Evolutionary conservation across 2,797 vertebrate genomes (phyloP), one percentile per base, ranked within the genome.

Genomic region (Tangara arthus): DNA sequence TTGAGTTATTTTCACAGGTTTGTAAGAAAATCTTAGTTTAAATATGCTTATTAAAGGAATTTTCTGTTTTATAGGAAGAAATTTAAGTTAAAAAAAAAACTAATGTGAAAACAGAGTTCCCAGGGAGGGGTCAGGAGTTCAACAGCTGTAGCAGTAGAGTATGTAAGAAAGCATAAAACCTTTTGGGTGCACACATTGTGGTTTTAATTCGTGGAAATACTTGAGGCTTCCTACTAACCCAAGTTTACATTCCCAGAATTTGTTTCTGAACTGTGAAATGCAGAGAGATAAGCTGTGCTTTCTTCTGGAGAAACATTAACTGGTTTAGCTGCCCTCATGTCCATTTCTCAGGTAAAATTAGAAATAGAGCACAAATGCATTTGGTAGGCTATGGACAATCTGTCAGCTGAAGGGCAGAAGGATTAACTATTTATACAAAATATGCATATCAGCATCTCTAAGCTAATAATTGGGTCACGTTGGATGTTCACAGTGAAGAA

Each of bases 261-360:
- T 95, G 92, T 63, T 96, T 95, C 75, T 56, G 79, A 79, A 85
- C 87, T 94, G 71, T 95, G 85, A 96, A 96, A 91, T 69, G 72
- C 50, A 82, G 93, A 91, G 53, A 61, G 53, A 71, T 50, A 93
- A 97, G 50, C 89, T 84, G 22, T 90, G 60, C 61, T 96, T 97
- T 96, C 72, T 89, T 95, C 90, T 82, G 77, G 75, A 85, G 60
- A 93, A 85, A 77, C 4, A 32, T 72, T 72, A 78, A 72, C 65
- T 88, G 59, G 42, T 68, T 81, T 96, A 90, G 96, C 94, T 96
- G 93, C 85, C 95, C 94, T 88, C 92, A 80, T 95, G 91, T 93
- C 96, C 83, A 83, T 95, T 94, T 97, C 97, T 98, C 97, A 97
- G 97, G 97, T 97, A 96, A 97, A 97, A 96, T 91, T 95, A 94